phyloP scores from a whole-genome alignment of 1,140 invertebrate species.

The Cotesia typhae region DNA sequence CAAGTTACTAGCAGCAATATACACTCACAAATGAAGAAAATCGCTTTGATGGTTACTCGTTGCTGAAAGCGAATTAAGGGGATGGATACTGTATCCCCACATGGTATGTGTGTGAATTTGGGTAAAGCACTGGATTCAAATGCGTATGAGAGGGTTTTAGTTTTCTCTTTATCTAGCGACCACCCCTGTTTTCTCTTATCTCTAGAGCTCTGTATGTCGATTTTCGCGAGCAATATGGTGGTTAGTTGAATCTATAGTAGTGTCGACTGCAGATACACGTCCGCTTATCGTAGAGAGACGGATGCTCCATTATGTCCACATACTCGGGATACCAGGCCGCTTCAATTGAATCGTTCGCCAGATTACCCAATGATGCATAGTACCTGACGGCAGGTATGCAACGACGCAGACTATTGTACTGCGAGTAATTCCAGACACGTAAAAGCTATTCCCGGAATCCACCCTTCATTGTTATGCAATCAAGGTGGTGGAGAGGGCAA shows the following conservation, averaged over 20 bases:
- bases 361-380: conserved; percentile 66
- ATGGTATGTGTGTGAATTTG: background rate
- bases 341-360: conserved; percentile 65
- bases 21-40: conserved; percentile 4
- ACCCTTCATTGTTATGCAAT: conserved; percentile 64
- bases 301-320: conserved; percentile 65
- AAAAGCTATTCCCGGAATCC: conserved; percentile 64
- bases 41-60: background rate
- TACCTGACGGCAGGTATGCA: conserved; percentile 49
- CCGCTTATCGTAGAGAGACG: conserved; percentile 61
- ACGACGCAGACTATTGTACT: conserved; percentile 51
- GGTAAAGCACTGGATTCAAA: background rate
- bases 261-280: conserved; percentile 43
- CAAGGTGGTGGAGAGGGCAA: conserved; percentile 44
- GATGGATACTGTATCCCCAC: too few relatives aligned
- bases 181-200: too few relatives aligned
- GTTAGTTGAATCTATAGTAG: conserved; percentile 32
- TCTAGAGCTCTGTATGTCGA: background rate
- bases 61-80: background rate
- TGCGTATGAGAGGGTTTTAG: background rate
- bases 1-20: background rate
- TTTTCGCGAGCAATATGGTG: conserved; percentile 7
- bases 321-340: conserved; percentile 61
- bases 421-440: conserved; percentile 62
- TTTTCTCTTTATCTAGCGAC: too few relatives aligned